phyloP scores from a whole-genome alignment of 1,140 invertebrate genomes.

The Brachionus manjavacas region DNA sequence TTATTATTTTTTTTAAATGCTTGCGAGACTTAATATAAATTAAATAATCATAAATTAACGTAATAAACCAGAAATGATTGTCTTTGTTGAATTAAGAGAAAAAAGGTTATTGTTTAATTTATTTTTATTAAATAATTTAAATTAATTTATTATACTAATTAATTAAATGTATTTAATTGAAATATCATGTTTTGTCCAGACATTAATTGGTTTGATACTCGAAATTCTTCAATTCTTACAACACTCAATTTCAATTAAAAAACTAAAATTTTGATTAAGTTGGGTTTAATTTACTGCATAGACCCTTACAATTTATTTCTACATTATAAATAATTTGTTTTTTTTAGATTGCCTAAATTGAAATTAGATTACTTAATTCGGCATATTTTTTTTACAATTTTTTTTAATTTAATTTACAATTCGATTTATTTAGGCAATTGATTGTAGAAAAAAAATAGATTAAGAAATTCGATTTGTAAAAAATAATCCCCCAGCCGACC shows the following conservation, averaged over 20 bases:
- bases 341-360: neutral
- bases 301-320: neutral
- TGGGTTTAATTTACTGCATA: neutral
- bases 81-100: neutral
- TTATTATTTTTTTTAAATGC: too few relatives aligned
- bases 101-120: neutral
- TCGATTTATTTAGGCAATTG: constrained; percentile 35
- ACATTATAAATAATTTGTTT: neutral
- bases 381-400: neutral
- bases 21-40: too few relatives aligned
- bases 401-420: constrained; percentile 19
- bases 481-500: neutral
- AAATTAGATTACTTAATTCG: neutral
- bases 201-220: neutral
- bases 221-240: constrained; percentile 7
- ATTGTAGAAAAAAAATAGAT: constrained; percentile 26
- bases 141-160: neutral
- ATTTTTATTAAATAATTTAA: constrained; percentile 32
- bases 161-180: constrained; percentile 22
- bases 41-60: too few relatives aligned
- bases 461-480: constrained; percentile 33
- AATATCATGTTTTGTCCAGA: neutral
- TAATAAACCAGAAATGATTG: too few relatives aligned
- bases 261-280: neutral
- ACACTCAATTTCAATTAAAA: constrained; percentile 21